These are phyloP conservation scores for Clarias pachynema DNA, from an alignment of 2,797 vertebrate genomes.

Conservation along the genomic window DNA sequence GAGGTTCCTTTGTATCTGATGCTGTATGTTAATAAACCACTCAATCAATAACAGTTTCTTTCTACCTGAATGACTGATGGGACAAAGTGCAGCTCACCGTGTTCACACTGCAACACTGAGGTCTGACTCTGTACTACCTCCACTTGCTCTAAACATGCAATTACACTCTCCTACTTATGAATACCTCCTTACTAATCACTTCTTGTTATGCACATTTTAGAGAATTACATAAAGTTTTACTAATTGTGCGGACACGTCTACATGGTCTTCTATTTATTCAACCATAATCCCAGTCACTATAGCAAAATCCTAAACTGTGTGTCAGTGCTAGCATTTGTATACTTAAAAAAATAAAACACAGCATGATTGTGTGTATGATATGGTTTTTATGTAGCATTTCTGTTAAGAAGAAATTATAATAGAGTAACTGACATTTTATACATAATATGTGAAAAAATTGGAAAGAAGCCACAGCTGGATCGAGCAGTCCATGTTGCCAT, in stretches of 20 bases:
- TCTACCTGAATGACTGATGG: constrained; percentile 9
- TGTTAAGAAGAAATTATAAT: background rate
- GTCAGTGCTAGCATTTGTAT: background rate
- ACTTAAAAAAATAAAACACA: background rate
- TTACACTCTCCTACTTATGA: background rate
- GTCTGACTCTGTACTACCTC: constrained; percentile 4
- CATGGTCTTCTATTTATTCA: background rate
- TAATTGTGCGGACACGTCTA: background rate
- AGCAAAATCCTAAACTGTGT: background rate
- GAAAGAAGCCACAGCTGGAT: background rate
- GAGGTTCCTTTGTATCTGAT: constrained; percentile 17
- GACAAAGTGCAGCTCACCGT: constrained; percentile 16
- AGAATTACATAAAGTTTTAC: background rate
- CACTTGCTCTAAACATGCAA: constrained; percentile 6
- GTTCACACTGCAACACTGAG: background rate
- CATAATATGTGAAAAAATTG: background rate
- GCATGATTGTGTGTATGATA: background rate
- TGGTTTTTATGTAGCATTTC: background rate
- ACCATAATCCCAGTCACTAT: background rate
- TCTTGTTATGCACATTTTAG: background rate
- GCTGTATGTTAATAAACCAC: constrained; percentile 30
- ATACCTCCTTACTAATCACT: background rate
- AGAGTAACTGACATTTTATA: background rate
- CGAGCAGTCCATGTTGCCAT: background rate
- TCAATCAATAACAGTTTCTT: constrained; percentile 7